Base-by-base conservation (phyloP, 2,797 vertebrate species). In the Gephyroberyx darwinii region DNA sequence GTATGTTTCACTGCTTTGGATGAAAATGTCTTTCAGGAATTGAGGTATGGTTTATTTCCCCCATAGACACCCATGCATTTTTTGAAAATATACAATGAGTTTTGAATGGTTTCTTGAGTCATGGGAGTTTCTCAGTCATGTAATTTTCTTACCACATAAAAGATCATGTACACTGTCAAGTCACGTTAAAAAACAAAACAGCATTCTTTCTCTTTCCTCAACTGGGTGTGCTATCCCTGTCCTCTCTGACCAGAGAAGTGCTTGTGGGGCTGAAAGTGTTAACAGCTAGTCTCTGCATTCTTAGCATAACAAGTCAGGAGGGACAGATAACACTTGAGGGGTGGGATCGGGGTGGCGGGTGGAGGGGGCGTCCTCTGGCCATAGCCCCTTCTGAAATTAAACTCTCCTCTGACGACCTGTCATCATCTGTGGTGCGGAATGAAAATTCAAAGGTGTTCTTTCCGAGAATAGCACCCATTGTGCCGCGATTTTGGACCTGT, bases 401-500 rank as follows among this genome's bases (percentile, higher is more conserved):
- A 79, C 81, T 72, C 84, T 66, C 69, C 77, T 83, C 47, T 84
- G 78, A 88, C 75, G 86, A 74, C 85, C 88, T 90, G 89, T 93
- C 90, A 90, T 89, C 88, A 51, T 75, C 67, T 71, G 69, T 82
- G 85, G 81, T 58, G 59, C 35, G 50, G 62, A 81, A 86, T 86
- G 79, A 89, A 83, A 83, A 82, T 80, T 81, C 82, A 60, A 66
- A 90, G 82, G 89, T 91, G 88, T 87, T 81, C 80, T 63, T 56
- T 89, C 84, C 84, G 80, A 93, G 90, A 94, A 94, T 92, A 93
- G 92, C 77, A 20, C 14, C 84, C 90, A 90, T 93, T 93, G 92
- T 94, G 76, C 79, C 43, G 6, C 45, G 81, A 71, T 71, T 75
- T 84, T 91, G 91, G 92, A 89, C 20, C 3, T 2, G 60, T 8